These are phyloP conservation scores for Tetropium fuscum DNA, from an alignment of 2,888 invertebrate species.

Conservation along the genomic window DNA sequence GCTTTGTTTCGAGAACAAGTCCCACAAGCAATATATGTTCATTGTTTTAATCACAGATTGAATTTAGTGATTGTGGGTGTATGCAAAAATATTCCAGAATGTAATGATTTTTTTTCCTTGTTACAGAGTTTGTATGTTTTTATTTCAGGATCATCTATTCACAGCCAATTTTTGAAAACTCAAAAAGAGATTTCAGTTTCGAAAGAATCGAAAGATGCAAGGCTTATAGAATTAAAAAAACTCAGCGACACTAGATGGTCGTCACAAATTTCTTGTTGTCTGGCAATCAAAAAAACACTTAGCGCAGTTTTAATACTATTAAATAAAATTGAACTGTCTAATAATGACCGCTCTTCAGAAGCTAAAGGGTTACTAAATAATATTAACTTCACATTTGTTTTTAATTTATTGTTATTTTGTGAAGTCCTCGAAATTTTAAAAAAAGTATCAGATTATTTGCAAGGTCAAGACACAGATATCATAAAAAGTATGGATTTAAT, in stretches of 20 bases:
- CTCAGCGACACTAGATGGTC: background rate
- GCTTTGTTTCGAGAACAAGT: background rate
- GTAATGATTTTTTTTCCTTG: background rate
- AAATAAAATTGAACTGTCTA: no score
- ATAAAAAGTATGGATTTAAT: no score
- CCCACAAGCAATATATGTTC: constrained; percentile 1
- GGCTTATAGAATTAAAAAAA: background rate
- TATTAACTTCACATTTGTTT: background rate
- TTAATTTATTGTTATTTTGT: constrained; percentile 3
- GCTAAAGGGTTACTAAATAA: no score
- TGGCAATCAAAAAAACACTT: background rate
- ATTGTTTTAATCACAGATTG: background rate
- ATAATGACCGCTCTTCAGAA: no score
- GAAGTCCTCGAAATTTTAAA: no score
- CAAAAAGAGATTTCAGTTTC: background rate
- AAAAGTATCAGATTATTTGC: no score
- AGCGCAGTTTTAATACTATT: background rate
- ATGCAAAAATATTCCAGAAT: background rate
- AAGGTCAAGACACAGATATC: no score
- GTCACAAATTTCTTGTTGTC: background rate
- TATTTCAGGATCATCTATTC: constrained; percentile 1
- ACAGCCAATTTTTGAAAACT: background rate
- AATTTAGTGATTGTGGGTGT: background rate
- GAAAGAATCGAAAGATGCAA: constrained; percentile 1
- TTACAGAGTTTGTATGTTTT: background rate